Conservation (phyloP, 2,888 invertebrate species). For the Halictus quadricinctus region DNA sequence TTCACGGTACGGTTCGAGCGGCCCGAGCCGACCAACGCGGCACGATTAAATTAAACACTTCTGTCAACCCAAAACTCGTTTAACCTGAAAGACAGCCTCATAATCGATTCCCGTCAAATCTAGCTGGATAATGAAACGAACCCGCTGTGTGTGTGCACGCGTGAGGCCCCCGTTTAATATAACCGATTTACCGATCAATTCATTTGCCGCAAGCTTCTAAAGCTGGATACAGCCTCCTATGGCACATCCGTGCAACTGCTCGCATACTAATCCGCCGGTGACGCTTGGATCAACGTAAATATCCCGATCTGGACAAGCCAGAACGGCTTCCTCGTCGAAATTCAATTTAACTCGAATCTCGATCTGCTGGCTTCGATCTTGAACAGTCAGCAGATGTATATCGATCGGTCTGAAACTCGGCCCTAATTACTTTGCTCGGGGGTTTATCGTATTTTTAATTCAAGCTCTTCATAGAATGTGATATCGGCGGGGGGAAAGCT, state of each 20-base stretch:
- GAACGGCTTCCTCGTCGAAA: slow-evolving; percentile 32
- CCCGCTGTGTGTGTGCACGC: slow-evolving; percentile 16
- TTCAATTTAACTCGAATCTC: slow-evolving; percentile 37
- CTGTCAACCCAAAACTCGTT: slow-evolving; percentile 20
- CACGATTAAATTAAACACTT: slow-evolving; percentile 19
- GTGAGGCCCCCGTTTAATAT: slow-evolving; percentile 39
- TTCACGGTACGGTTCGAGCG: background rate
- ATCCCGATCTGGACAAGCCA: slow-evolving; percentile 31
- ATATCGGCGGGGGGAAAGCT: background rate
- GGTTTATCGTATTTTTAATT: background rate
- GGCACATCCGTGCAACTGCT: slow-evolving; percentile 44
- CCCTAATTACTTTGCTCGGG: slow-evolving; percentile 19
- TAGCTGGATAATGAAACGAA: slow-evolving; percentile 29
- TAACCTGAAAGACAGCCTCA: slow-evolving; percentile 27
- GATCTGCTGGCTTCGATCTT: slow-evolving; percentile 13
- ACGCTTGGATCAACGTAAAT: slow-evolving; percentile 50
- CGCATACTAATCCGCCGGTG: slow-evolving; percentile 59
- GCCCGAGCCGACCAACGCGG: background rate
- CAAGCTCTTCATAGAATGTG: background rate
- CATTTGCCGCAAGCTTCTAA: slow-evolving; percentile 28
- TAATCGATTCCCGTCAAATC: slow-evolving; percentile 13
- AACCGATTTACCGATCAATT: slow-evolving; percentile 52
- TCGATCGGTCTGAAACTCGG: background rate
- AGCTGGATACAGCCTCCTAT: slow-evolving; percentile 36
- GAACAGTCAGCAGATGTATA: slow-evolving; percentile 15